These are phyloP conservation scores for Sitophilus oryzae DNA, from an alignment of 1,140 invertebrate genomes.

Conservation along the genomic window DNA sequence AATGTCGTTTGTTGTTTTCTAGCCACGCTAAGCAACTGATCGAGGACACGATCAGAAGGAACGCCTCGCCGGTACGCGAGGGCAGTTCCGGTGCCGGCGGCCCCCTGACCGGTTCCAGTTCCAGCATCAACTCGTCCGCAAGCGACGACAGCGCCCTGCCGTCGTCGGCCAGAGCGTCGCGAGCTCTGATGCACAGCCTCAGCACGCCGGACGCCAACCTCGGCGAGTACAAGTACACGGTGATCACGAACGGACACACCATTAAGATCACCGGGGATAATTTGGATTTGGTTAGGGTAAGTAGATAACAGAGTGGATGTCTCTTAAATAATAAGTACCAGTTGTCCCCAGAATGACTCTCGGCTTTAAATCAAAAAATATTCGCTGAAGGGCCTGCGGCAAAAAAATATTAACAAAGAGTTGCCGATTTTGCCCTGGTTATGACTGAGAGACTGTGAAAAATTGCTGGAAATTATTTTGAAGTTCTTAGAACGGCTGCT, in stretches of 20 bases:
- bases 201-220: conserved; percentile 77
- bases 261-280: conserved; percentile 79
- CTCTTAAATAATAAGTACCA: no score
- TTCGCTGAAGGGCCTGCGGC: no score
- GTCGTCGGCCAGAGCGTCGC: conserved; percentile 41
- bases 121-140: conserved; percentile 65
- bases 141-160: conserved; percentile 61
- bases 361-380: no score
- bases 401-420: no score
- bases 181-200: conserved; percentile 67
- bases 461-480: no score
- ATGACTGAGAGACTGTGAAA: no score
- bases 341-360: not conserved
- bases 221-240: conserved; percentile 81
- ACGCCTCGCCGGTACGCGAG: conserved; percentile 78
- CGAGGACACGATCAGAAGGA: conserved; percentile 85
- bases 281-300: conserved; percentile 75
- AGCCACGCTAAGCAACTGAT: conserved; percentile 87
- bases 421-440: no score
- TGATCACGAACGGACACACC: conserved; percentile 69
- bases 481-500: no score
- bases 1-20: conserved; percentile 26
- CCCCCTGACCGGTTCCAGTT: conserved; percentile 59
- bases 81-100: conserved; percentile 46
- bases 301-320: no score